These are phyloP conservation scores for Pinctada fucata DNA, from an alignment of 2,888 invertebrate genomes.

Conservation along the genomic window DNA sequence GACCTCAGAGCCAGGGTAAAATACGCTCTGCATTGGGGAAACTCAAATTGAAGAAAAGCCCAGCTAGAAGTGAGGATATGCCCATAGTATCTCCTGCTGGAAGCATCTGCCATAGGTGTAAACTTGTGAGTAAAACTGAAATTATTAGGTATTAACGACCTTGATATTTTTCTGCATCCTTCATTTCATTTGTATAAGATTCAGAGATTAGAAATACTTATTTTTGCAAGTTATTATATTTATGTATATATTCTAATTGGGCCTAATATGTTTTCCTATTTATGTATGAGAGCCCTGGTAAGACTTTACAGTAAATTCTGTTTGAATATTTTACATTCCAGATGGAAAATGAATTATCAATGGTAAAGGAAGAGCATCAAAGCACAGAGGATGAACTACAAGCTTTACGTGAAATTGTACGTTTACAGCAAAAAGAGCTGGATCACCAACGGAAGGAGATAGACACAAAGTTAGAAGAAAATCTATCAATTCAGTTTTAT, in stretches of 20 bases:
- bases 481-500: no score
- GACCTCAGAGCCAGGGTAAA: constrained; percentile 29
- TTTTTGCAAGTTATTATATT: no score
- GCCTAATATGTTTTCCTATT: no score
- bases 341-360: constrained; percentile 54
- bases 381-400: constrained; percentile 74
- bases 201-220: no score
- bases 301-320: no score
- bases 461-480: constrained; percentile 65
- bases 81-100: constrained; percentile 3
- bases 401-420: constrained; percentile 75
- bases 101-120: constrained; percentile 50
- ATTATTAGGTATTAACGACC: not conserved
- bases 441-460: constrained; percentile 69
- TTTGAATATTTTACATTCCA: constrained; percentile 25
- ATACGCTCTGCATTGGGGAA: constrained; percentile 51
- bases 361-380: constrained; percentile 67
- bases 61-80: constrained; percentile 22
- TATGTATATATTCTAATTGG: no score
- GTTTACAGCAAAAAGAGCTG: constrained; percentile 74
- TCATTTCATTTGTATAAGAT: not conserved
- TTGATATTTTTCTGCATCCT: not conserved
- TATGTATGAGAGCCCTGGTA: no score
- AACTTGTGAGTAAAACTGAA: constrained; percentile 45
- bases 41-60: constrained; percentile 44